These are phyloP conservation scores for Stylophora pistillata DNA, from an alignment of 64 coral and sea anemone genomes.

Conservation along the genomic window DNA sequence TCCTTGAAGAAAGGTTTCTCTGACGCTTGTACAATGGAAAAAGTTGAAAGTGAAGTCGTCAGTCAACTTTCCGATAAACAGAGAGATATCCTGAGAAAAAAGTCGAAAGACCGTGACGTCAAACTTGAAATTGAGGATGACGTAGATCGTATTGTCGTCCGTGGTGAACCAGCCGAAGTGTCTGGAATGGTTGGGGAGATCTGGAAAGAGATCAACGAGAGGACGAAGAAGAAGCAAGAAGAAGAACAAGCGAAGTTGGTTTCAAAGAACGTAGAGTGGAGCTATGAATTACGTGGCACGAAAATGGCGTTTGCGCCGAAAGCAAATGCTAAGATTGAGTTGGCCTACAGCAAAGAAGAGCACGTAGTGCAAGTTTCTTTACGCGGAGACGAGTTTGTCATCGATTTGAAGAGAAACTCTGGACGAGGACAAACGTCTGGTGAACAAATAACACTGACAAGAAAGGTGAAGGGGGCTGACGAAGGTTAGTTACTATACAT, in stretches of 20 bases:
- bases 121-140: constrained; percentile 1
- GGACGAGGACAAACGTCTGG: not conserved
- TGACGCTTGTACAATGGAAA: constrained; percentile 20
- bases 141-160: constrained; percentile 8
- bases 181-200: constrained; percentile 23
- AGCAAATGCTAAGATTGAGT: constrained; percentile 9
- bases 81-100: not conserved
- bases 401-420: too few relatives aligned
- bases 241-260: constrained; percentile 5
- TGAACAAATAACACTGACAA: not conserved
- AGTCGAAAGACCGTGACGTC: not conserved
- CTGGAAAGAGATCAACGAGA: constrained; percentile 27
- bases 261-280: constrained; percentile 6
- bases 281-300: not conserved
- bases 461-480: constrained; percentile 10
- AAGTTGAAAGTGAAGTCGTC: not conserved
- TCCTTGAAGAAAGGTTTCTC: constrained; percentile 44
- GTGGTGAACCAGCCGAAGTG: constrained; percentile 19
- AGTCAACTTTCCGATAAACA: constrained; percentile 9
- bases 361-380: too few relatives aligned
- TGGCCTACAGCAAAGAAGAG: not conserved
- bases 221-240: not conserved
- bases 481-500: not conserved
- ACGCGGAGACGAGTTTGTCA: too few relatives aligned
- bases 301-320: not conserved